These are phyloP conservation scores for Xanthorhoe spadicearia DNA, from an alignment of 2,888 invertebrate species.

Conservation along the genomic window DNA sequence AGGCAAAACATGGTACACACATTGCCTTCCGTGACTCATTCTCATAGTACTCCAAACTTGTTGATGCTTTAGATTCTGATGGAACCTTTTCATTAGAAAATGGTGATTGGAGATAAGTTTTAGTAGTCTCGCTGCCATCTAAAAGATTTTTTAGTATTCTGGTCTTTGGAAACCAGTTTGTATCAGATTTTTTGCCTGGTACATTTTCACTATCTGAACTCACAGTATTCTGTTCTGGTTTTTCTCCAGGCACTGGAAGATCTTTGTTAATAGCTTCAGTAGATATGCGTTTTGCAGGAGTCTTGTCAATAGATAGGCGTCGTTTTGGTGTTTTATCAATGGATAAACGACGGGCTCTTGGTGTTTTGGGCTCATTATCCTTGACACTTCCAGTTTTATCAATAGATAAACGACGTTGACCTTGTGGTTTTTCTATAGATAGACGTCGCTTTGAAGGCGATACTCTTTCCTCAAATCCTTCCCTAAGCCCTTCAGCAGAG, in stretches of 20 bases:
- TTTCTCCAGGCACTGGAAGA: not conserved
- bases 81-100: not conserved
- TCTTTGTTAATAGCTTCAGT: not conserved
- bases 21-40: not conserved
- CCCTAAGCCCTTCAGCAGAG: constrained; percentile 16
- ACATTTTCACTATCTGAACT: not conserved
- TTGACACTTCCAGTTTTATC: constrained; percentile 35
- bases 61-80: constrained; percentile 12
- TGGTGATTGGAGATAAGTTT: not conserved
- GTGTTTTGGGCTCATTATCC: constrained; percentile 31
- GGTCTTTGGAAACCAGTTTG: constrained; percentile 2
- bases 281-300: constrained; percentile 4
- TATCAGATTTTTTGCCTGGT: not conserved
- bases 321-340: constrained; percentile 39
- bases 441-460: constrained; percentile 22
- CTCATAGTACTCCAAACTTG: constrained; percentile 15
- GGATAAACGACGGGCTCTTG: constrained; percentile 18
- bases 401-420: constrained; percentile 45
- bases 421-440: constrained; percentile 18
- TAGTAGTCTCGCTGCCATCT: constrained; percentile 6
- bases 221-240: not conserved
- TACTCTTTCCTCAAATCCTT: constrained; percentile 8
- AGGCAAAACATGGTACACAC: constrained; percentile 51
- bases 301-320: constrained; percentile 16
- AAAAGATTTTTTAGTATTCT: constrained; percentile 26